phyloP scores from a whole-genome alignment of 2,888 invertebrate species.

The Brachyptera risi region DNA sequence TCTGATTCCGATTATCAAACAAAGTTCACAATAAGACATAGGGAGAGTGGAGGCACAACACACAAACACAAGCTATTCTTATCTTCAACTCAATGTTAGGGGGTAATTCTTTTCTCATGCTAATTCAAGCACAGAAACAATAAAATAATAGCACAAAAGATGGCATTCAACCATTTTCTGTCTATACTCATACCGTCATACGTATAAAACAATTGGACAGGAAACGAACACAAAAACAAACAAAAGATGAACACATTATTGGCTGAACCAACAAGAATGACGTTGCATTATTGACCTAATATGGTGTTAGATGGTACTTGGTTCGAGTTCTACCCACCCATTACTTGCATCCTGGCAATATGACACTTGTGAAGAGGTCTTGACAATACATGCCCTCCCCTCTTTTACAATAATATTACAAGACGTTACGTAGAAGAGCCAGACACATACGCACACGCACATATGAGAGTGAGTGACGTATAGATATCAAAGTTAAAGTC shows the following conservation, averaged over 20 bases:
- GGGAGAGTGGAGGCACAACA: too few species aligned
- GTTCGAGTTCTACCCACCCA: background rate
- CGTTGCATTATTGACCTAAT: too few species aligned
- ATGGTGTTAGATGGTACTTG: background rate
- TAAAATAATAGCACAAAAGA: background rate
- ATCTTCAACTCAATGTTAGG: too few species aligned
- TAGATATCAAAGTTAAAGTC: too few species aligned
- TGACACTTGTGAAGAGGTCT: conserved; percentile 9
- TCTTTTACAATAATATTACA: background rate
- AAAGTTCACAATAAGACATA: too few species aligned
- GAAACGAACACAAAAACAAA: background rate
- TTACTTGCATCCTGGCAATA: background rate
- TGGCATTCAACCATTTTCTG: background rate
- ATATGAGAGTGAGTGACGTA: too few species aligned
- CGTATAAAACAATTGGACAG: background rate
- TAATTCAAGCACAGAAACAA: background rate
- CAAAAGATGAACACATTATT: conserved; percentile 12
- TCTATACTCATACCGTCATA: too few species aligned
- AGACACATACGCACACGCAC: too few species aligned
- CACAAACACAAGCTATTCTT: too few species aligned
- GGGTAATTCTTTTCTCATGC: conserved; percentile 5
- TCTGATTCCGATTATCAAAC: too few species aligned
- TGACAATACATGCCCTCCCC: background rate
- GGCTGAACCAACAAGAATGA: too few species aligned
- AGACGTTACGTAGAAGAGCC: background rate